These are phyloP conservation scores for Phalangium opilio DNA, from an alignment of 2,888 invertebrate genomes.

Conservation along the genomic window DNA sequence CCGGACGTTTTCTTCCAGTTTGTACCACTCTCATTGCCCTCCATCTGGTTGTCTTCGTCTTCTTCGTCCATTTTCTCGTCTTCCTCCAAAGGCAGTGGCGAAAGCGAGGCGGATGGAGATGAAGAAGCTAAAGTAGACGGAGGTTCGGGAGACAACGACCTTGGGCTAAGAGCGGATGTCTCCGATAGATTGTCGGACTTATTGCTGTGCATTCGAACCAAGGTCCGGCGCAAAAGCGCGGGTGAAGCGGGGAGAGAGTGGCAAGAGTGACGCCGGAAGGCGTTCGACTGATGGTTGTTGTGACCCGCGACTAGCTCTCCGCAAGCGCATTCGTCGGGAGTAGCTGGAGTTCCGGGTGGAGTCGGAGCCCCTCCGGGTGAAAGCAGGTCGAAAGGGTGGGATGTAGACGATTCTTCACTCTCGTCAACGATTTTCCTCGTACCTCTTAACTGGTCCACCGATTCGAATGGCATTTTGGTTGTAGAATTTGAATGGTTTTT, in stretches of 20 bases:
- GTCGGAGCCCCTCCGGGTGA: constrained; percentile 38
- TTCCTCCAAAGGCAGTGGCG: constrained; percentile 3
- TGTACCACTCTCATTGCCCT: too few relatives aligned
- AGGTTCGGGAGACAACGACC: constrained; percentile 11
- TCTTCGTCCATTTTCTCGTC: too few relatives aligned
- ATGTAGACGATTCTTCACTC: constrained; percentile 35
- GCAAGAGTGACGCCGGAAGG: background rate
- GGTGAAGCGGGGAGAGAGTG: constrained; percentile 16
- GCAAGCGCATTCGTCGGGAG: constrained; percentile 7
- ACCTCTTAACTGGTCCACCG: constrained; percentile 58
- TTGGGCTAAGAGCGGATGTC: constrained; percentile 9
- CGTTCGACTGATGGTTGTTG: background rate
- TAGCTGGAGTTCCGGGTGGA: constrained; percentile 26
- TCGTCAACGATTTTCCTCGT: constrained; percentile 53
- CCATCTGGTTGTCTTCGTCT: too few relatives aligned
- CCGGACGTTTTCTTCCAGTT: too few relatives aligned
- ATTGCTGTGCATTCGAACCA: constrained; percentile 6
- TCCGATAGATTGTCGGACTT: constrained; percentile 7
- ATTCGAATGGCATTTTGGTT: constrained; percentile 45
- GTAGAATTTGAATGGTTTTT: too few relatives aligned
- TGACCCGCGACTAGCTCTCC: too few relatives aligned
- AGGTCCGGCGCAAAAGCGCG: constrained; percentile 10
- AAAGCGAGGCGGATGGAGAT: constrained; percentile 11
- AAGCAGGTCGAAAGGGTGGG: constrained; percentile 59
- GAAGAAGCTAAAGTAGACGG: background rate